Base-by-base conservation (phyloP, 2,113 vertebrate species). In the Oophaga pumilio region DNA sequence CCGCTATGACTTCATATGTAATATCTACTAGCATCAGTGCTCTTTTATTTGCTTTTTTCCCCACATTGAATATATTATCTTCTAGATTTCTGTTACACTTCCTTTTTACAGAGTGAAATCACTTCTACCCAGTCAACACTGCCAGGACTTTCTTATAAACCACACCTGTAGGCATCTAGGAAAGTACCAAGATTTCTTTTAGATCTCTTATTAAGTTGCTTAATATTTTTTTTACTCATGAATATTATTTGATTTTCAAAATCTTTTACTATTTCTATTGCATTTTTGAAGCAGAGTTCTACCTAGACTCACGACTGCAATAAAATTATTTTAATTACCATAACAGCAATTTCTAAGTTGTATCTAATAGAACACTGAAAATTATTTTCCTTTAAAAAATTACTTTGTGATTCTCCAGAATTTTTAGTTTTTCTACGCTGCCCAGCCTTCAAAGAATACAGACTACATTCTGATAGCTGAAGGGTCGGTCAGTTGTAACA, bases 171-270 rank as follows among this genome's bases (percentile, higher is more conserved):
- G 26, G 53, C 7, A 33, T 50, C 20, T 8, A 64, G 80, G 80
- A 82, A 64, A 82, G 80, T 82, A 49, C 80, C 59, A 49, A 66
- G 59, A 79, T 59, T 79, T 13, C 79, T 43, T 64, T 22, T 57
- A 60, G 5, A 82, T 49, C 24, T 18, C 20, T 59, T 20, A 33
- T n/a, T 18, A 24, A 82, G 11, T 64, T 64, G n/a, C 59, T n/a
- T 50, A 66, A 20, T 81, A 28, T 81, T 15, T 66, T 43, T 57
- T 2, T 28, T 8, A 28, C 60, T 9, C 17, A 17, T 20, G 22
- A 50, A 50, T 3, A 76, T 0, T 50, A 50, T 76, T 5, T 18
- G 43, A 76, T 24, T 76, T 53, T 11, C 49, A 52, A 7, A 76
- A 53, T 13, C 49, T 20, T 74, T 43, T 17, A 49, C 71, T 49